Evolutionary conservation across 2,797 vertebrate genomes (phyloP), one percentile per base, ranked within the genome.

Genomic region (Melanotaenia nigrans): DNA sequence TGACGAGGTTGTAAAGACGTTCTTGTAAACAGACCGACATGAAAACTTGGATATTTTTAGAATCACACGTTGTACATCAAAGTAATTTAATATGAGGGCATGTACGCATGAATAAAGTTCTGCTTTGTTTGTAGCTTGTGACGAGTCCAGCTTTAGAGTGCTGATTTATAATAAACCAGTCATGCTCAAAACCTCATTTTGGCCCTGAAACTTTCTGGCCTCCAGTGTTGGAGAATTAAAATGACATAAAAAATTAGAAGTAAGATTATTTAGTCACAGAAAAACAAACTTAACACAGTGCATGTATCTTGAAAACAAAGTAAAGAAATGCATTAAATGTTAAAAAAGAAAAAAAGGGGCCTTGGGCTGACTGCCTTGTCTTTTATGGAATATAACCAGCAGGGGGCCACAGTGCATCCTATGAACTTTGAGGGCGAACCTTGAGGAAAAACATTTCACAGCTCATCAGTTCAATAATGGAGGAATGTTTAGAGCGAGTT

Each of bases 351-450:
- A 16, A 47, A 18, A 13, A 35, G 22, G 12, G 9, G 0, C 3
- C 25, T 20, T 16, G 40, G 32, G 28, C 6, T 20, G 12, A 65
- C 1, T 0, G 3, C 28, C 5, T 68, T 60, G 57, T 68, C n/a
- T 72, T 72, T 72, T 72, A 45, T 25, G 13, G 5, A 61, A 9
- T 65, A 11, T 56, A 14, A 13, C 87, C 91, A 90, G 77, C 79
- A 90, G 88, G 75, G 84, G 87, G 82, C 84, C 59, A 12, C 73
- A 77, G 22, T 80, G 71, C 62, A 51, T 25, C 13, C n/a, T 20
- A 3, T 68, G 56, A 5, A 13, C 11, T 45, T 45, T 1, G 60
- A 54, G 38, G 40, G 24, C 35, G 35, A 28, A 10, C 59, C 59
- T 73, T 45, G 30, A 61, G 32, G 33, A 70, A 67, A 49, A 42